Evolutionary conservation across 2,113 vertebrate genomes (phyloP), one percentile per base, ranked within the genome.

Genomic region (Eonycteris spelaea): DNA sequence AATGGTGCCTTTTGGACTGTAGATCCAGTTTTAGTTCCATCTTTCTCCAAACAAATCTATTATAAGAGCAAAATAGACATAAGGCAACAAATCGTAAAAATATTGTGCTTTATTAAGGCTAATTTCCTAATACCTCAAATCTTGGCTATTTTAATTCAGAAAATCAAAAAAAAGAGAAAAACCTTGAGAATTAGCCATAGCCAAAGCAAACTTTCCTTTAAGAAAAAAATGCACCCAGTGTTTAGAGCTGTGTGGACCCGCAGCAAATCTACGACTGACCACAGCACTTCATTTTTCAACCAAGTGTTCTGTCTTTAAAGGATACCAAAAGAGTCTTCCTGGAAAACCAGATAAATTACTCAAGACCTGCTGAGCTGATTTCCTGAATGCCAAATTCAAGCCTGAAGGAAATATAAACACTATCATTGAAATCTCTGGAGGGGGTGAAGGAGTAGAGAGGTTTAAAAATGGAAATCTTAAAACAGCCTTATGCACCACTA

Each of bases 1-100:
- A 95, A 97, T 97, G 95, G 91, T 11, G 83, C 82, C 88, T 97
- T 97, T 93, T 93, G 96, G 90, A 82, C 87, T 86, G 30, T 59
- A 65, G 78, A 93, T 84, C 19, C 61, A 73, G 67, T 86, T 95
- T 94, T 43, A 91, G 85, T 73, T 86, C 45, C 88, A 53, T 92
- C 38, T 90, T n/a, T 71, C 28, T 85, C 22, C 53, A 24, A 89
- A 85, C 61, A 85, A 96, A 89, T 57, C 88, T 65, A 13, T 86
- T 82, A 59, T 40, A 77, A 94, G 45, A 95, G 86, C 71, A 85
- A 53, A 35, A 30, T 3, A 86, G n/a, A 71, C 68, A 51, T n/a
- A 71, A 21, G 35, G 65, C 51, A 3, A 86, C 51, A 93, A 77
- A 51, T 1, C 89, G 48, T 68, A 45, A 92, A 94, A 86, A 87